These are phyloP conservation scores for Danionella dracula DNA, from an alignment of 2,797 vertebrate species.

Conservation along the genomic window DNA sequence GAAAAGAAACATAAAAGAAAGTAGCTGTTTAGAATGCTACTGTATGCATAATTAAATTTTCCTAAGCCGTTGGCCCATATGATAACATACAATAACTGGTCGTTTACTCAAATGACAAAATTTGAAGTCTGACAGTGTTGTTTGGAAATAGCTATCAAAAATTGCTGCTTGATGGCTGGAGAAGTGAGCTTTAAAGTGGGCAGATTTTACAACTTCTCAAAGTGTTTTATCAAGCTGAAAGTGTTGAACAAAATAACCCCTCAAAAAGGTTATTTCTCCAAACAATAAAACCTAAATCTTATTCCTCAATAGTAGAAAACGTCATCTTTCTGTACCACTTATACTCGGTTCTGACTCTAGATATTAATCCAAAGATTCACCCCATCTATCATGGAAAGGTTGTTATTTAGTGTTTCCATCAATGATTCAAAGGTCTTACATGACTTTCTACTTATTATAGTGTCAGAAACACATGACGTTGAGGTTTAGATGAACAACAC, in stretches of 20 bases:
- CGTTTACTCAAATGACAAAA: too few relatives aligned
- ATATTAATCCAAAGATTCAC: background rate
- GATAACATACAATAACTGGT: background rate
- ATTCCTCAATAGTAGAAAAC: too few relatives aligned
- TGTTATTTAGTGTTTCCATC: slow-evolving; percentile 12
- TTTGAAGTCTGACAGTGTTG: background rate
- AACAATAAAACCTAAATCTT: too few relatives aligned
- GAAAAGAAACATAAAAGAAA: too few relatives aligned
- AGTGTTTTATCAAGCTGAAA: background rate
- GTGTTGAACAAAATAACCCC: background rate
- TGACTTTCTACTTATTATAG: slow-evolving; percentile 29
- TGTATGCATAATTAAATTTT: too few relatives aligned
- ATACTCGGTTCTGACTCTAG: too few relatives aligned
- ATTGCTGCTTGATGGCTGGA: background rate
- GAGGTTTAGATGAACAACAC: slow-evolving; percentile 23
- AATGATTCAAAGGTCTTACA: slow-evolving; percentile 38
- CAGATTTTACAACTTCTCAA: background rate
- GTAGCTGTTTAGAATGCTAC: too few relatives aligned
- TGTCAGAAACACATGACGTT: slow-evolving; percentile 13
- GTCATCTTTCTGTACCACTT: too few relatives aligned
- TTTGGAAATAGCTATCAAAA: background rate
- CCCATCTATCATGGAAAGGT: background rate
- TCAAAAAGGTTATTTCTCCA: background rate
- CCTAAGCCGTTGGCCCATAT: too few relatives aligned
- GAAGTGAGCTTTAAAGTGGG: background rate